Percentiles rank a stretch among this genome's conserved stretches.
Evolutionary conservation across 2,797 vertebrate species (phyloP).

Genomic region (Sternarchorhynchus goeldii): DNA sequence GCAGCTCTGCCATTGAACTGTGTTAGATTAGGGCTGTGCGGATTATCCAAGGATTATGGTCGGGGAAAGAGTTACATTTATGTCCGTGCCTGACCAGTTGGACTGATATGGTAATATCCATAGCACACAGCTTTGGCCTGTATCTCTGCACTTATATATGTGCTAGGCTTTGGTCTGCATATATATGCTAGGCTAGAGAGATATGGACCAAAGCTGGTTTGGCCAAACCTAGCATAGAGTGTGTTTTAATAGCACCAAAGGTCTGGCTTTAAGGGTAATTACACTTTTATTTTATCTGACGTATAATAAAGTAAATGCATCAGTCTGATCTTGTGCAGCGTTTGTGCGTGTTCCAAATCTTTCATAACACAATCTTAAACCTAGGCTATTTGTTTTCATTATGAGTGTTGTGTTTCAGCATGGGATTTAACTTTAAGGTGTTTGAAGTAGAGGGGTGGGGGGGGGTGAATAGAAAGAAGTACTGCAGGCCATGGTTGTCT

Average conservation of each 20-base stretch:
- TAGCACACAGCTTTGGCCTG: background rate
- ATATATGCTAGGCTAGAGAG: too few relatives aligned
- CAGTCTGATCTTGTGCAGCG: too few relatives aligned
- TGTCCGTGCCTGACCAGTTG: background rate
- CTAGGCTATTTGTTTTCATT: background rate
- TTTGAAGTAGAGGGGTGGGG: background rate
- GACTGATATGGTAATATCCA: background rate
- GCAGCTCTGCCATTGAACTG: background rate
- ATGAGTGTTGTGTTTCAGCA: background rate
- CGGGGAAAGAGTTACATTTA: background rate
- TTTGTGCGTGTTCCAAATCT: background rate
- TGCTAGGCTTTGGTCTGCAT: too few relatives aligned
- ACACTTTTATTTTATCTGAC: too few relatives aligned
- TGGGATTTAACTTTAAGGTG: background rate
- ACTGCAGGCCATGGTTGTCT: slow-evolving; percentile 57
- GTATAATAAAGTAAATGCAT: background rate
- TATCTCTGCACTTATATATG: background rate
- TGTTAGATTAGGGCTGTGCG: background rate
- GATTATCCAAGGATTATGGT: background rate
- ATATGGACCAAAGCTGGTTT: background rate
- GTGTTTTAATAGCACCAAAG: too few relatives aligned
- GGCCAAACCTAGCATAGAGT: background rate
- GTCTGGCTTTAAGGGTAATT: too few relatives aligned
- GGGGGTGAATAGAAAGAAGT: slow-evolving; percentile 63
- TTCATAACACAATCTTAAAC: background rate